Conservation (phyloP, 2,113 vertebrate genomes). For the Origma solitaria region DNA sequence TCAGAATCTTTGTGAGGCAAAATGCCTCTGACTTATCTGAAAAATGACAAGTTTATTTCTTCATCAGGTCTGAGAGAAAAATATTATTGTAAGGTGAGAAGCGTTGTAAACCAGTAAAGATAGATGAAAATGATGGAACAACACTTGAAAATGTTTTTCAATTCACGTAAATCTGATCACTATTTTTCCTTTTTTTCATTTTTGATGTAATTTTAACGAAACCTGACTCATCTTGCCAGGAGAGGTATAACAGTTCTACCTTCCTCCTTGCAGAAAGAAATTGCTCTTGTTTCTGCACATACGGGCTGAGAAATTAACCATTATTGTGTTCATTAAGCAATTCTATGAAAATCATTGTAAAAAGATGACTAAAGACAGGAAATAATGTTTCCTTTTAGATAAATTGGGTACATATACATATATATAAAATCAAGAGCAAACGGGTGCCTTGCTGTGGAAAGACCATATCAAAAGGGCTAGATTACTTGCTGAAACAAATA, state of each 20-base stretch:
- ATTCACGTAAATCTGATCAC: background rate
- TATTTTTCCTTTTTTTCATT: background rate
- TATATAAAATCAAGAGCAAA: background rate
- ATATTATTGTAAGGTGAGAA: background rate
- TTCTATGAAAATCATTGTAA: background rate
- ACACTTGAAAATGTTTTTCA: background rate
- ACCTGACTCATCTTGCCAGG: background rate
- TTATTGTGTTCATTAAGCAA: background rate
- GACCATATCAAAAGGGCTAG: background rate
- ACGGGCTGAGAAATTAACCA: background rate
- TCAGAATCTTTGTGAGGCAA: background rate
- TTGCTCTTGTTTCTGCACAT: background rate
- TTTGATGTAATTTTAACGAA: background rate
- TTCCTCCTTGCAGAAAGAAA: background rate
- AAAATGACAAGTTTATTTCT: background rate
- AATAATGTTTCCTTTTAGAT: background rate
- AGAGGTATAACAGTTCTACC: background rate
- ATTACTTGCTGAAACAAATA: background rate
- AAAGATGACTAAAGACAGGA: background rate
- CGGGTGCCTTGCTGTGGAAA: background rate
- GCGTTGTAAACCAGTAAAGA: background rate
- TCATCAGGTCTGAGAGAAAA: background rate
- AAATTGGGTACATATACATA: background rate
- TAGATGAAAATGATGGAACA: background rate
- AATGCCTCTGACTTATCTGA: background rate